phyloP scores from a whole-genome alignment of 2,113 vertebrate genomes.

The Phycodurus eques region DNA sequence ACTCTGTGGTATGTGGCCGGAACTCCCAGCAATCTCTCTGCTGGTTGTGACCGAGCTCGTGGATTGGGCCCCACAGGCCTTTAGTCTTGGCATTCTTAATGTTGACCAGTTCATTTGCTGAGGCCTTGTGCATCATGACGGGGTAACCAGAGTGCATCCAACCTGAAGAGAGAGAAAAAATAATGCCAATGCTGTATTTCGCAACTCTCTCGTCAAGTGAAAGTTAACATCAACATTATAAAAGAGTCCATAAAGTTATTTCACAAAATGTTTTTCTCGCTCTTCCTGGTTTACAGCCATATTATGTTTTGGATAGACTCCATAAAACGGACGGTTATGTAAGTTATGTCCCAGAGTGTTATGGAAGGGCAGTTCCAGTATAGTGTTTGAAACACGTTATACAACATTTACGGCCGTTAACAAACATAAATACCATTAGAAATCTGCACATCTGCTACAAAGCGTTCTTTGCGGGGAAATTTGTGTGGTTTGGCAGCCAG shows the following conservation, averaged over 20 bases:
- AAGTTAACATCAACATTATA: background rate
- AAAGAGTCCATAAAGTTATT: background rate
- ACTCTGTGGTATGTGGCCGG: conserved; percentile 73
- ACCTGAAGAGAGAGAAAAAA: conserved; percentile 49
- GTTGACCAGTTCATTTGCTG: conserved; percentile 33
- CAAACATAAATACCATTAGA: conserved; percentile 62
- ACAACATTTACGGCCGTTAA: background rate
- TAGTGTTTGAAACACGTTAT: background rate
- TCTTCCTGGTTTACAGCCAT: background rate
- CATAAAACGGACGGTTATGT: background rate
- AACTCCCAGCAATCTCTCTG: conserved; percentile 78
- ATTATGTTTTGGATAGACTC: background rate
- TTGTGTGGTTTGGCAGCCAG: conserved; percentile 71
- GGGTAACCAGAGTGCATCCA: conserved; percentile 82
- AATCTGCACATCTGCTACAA: conserved; percentile 81
- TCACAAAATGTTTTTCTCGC: background rate
- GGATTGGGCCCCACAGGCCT: conserved; percentile 63
- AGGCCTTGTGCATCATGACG: conserved; percentile 47
- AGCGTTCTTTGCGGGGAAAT: conserved; percentile 79
- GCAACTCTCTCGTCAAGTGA: background rate
- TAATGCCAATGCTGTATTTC: background rate
- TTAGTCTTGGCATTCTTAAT: background rate
- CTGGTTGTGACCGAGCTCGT: conserved; percentile 80
- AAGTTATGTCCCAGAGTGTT: background rate
- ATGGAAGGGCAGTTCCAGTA: background rate